Base-by-base conservation (phyloP, 2,888 invertebrate species). In the Dastarcus helophoroides region DNA sequence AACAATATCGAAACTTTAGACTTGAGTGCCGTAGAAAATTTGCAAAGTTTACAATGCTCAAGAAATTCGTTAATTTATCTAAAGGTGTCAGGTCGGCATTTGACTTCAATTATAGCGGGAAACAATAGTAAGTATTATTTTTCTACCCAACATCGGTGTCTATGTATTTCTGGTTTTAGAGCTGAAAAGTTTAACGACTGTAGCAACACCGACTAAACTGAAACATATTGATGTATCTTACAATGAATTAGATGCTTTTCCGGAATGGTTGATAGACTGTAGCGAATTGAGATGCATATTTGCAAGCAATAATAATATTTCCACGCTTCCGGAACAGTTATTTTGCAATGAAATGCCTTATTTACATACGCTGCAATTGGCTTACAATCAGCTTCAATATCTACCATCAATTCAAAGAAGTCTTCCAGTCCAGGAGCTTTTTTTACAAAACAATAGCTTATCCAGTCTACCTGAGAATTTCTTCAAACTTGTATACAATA, bases 1-100 rank as follows among this genome's bases (percentile, higher is more conserved):
- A 88, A 88, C 54, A 73, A 72, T 42, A 84, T 88, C 44, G 85
- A 85, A 57, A 78, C 78, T 44, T 63, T 88, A 48, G 85, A 86
- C 50, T 67, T 88, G 44, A 77, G 80, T 29, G 83, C 86, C 3
- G 65, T 88, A 30, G 77, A 79, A 13, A 79, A 81, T 37, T 64
- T 88, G 28, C 76, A 83, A 47, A 76, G 76, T 41, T 63, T 88
- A 17, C 76, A 81, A 44, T 88, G 85, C 48, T 78, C 54, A 14
- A 71, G 79, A 54, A 88, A 88, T 58, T 65, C 72, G 36, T 64
- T 88, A 32, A 76, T 76, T 40, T 79, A 85, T 48, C 63, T 88
- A 19, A 77, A 79, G 3, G 60, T 88, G n/a, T 80, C 83, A 53
- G 88, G 85, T 4, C 76, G 73, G 43, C 73, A 76, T 43, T 61